Evolutionary conservation across 2,888 invertebrate genomes (phyloP).

Genomic region (Ochlodes sylvanus): DNA sequence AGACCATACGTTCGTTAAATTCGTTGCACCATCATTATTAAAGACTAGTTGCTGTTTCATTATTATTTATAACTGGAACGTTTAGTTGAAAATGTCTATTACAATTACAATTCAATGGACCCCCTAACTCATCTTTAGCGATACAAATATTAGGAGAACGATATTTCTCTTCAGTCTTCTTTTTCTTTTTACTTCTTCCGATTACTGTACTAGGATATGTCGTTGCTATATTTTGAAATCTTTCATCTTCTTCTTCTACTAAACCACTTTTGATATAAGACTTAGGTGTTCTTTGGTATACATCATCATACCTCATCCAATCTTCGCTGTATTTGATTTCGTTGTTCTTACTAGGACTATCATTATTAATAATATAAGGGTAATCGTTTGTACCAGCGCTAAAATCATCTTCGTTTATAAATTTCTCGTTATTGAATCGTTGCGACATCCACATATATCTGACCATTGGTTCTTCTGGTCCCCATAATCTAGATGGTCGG

Average conservation of each 20-base stretch:
- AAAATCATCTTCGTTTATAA: constrained; percentile 61
- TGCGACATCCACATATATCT: constrained; percentile 81
- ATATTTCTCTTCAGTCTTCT: constrained; percentile 63
- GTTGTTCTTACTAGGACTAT: constrained; percentile 51
- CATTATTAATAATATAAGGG: constrained; percentile 61
- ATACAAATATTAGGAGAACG: constrained; percentile 77
- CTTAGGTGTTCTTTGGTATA: constrained; percentile 60
- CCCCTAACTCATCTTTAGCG: constrained; percentile 69
- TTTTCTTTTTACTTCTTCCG: constrained; percentile 61
- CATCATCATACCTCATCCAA: constrained; percentile 56
- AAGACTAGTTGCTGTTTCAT: constrained; percentile 73
- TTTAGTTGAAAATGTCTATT: constrained; percentile 78
- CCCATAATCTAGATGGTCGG: constrained; percentile 76
- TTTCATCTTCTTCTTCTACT: constrained; percentile 49
- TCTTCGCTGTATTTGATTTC: constrained; percentile 63
- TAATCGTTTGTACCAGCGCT: constrained; percentile 65
- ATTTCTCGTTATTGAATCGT: constrained; percentile 64
- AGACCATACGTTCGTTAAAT: constrained; percentile 53
- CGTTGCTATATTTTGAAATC: constrained; percentile 52
- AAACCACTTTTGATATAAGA: constrained; percentile 57
- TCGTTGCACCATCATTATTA: constrained; percentile 43
- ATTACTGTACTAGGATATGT: constrained; percentile 60
- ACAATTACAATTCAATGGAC: constrained; percentile 71
- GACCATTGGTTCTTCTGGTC: constrained; percentile 77
- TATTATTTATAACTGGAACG: constrained; percentile 70